phyloP scores from a whole-genome alignment of 2,888 invertebrate species.

The Torymus tubicola region DNA sequence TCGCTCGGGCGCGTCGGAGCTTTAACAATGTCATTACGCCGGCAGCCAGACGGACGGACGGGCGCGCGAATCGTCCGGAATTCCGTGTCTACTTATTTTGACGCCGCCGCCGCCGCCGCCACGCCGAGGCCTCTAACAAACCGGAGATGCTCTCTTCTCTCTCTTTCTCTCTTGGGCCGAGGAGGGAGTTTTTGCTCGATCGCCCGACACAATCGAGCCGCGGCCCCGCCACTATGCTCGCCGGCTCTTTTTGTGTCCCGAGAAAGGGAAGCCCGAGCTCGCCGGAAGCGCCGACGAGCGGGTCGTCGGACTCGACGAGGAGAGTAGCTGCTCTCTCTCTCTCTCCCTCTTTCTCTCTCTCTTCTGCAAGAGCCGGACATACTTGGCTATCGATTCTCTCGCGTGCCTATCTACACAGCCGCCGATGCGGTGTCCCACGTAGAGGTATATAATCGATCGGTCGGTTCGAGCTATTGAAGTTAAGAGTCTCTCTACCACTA shows the following conservation, averaged over 20 bases:
- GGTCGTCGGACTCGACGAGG: neutral
- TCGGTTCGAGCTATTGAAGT: no score
- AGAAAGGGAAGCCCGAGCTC: neutral
- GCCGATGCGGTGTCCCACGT: no score
- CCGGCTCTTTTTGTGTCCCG: neutral
- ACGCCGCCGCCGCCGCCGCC: neutral
- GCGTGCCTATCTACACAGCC: no score
- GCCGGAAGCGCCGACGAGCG: neutral
- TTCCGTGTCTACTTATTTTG: neutral
- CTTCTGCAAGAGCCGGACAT: neutral
- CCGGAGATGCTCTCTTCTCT: no score
- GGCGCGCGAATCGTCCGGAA: neutral
- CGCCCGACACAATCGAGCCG: neutral
- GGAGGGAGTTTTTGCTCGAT: no score
- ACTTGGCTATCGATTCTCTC: no score
- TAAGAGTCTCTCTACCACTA: no score
- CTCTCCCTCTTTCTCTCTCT: constrained; percentile 8
- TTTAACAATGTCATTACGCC: neutral
- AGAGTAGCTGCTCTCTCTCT: neutral
- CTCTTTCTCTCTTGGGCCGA: no score
- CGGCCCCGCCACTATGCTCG: neutral
- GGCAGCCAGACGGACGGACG: neutral
- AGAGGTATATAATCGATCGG: no score
- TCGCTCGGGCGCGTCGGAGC: no score
- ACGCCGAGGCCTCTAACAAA: no score